phyloP scores from a whole-genome alignment of 1,140 invertebrate species.

The Drosophila ercepeae region DNA sequence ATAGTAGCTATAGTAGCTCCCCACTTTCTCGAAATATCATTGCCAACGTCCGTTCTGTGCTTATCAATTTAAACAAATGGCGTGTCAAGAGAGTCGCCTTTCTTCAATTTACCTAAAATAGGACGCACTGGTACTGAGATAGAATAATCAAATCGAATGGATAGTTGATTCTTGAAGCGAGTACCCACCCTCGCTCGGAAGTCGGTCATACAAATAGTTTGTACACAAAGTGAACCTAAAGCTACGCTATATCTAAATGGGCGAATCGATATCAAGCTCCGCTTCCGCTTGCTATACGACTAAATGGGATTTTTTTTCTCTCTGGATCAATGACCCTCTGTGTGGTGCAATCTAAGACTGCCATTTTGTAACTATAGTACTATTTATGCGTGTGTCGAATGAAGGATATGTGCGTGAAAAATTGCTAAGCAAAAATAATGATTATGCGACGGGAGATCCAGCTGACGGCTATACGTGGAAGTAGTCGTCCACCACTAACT shows the following conservation, averaged over 20 bases:
- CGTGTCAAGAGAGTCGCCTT: slow-evolving; percentile 32
- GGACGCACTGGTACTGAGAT: slow-evolving; percentile 70
- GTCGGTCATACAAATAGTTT: slow-evolving; percentile 73
- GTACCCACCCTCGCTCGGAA: slow-evolving; percentile 27
- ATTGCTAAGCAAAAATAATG: slow-evolving; percentile 68
- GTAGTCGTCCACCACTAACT: slow-evolving; percentile 73
- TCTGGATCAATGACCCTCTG: slow-evolving; percentile 40
- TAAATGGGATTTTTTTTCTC: slow-evolving; percentile 12
- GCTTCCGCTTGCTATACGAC: slow-evolving; percentile 25
- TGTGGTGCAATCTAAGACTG: slow-evolving; percentile 32
- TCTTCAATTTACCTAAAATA: slow-evolving; percentile 67
- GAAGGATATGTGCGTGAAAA: slow-evolving; percentile 59
- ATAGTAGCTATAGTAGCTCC: slow-evolving; percentile 27
- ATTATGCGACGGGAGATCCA: slow-evolving; percentile 59
- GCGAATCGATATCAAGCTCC: slow-evolving; percentile 66
- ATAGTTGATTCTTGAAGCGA: slow-evolving; percentile 20
- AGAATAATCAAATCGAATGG: slow-evolving; percentile 42
- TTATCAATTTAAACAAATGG: slow-evolving; percentile 57
- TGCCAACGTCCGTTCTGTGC: slow-evolving; percentile 12
- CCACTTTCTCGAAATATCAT: slow-evolving; percentile 35
- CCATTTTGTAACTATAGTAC: slow-evolving; percentile 29
- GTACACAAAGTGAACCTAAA: slow-evolving; percentile 67
- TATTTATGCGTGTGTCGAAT: slow-evolving; percentile 37
- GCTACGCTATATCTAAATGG: slow-evolving; percentile 57
- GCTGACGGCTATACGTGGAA: slow-evolving; percentile 75